phyloP scores from a whole-genome alignment of 1,140 invertebrate species.

The Mesaphorura yosii region DNA sequence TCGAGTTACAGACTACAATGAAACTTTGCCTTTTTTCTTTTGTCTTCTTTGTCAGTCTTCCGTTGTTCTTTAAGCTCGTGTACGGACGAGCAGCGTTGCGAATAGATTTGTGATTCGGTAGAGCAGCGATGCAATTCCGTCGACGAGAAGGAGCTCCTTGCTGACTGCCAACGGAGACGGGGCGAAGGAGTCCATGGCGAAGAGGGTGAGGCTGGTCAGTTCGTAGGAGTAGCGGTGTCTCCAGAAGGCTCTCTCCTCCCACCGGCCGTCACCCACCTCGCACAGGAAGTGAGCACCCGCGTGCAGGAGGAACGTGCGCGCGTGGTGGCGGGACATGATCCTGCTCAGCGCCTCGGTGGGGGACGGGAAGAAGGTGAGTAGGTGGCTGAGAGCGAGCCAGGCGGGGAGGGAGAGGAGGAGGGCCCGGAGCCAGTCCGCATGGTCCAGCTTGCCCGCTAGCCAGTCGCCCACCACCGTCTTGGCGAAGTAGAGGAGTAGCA shows the following conservation, averaged over 20 bases:
- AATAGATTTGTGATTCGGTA: slow-evolving; percentile 8
- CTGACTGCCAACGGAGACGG: background rate
- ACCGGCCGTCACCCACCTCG: background rate
- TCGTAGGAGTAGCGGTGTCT: slow-evolving; percentile 7
- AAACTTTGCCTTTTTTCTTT: no score
- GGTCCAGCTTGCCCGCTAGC: slow-evolving; percentile 6
- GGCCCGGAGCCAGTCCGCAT: background rate
- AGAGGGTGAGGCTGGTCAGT: background rate
- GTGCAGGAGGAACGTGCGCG: background rate
- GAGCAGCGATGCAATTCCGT: slow-evolving; percentile 4
- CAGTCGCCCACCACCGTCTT: slow-evolving; percentile 7
- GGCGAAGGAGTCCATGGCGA: background rate
- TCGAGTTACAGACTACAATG: no score
- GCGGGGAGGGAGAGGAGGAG: background rate
- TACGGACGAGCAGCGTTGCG: background rate
- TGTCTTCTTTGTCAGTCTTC: no score
- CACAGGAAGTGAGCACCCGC: background rate
- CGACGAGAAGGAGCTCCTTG: background rate
- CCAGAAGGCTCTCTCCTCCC: background rate
- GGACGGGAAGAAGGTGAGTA: background rate
- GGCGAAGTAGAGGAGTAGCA: slow-evolving; percentile 2
- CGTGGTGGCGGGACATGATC: background rate
- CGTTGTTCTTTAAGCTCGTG: background rate
- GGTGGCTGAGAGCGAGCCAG: background rate
- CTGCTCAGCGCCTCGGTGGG: background rate